These are phyloP conservation scores for Opisthocomus hoazin DNA, from an alignment of 2,113 vertebrate species.

Conservation along the genomic window DNA sequence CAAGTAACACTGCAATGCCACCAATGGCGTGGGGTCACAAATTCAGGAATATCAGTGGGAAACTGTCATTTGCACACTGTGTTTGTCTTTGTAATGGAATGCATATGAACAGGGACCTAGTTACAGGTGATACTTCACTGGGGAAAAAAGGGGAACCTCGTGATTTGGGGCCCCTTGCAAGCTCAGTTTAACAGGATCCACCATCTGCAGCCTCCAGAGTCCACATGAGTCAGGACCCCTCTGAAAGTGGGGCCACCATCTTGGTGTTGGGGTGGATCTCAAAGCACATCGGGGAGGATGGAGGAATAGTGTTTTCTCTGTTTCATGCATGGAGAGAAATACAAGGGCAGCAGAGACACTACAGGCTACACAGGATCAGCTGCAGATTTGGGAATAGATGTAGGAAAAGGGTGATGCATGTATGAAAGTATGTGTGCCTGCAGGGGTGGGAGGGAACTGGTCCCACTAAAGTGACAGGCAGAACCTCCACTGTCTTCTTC, in stretches of 20 bases:
- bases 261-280: neutral
- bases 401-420: neutral
- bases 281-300: neutral
- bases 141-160: neutral
- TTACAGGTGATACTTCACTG: neutral
- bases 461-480: neutral
- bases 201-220: neutral
- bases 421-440: no score
- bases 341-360: neutral
- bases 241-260: neutral
- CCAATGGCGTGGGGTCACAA: neutral
- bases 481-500: neutral
- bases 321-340: neutral
- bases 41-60: neutral
- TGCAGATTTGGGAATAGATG: neutral
- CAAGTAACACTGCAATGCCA: neutral
- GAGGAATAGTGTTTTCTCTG: neutral
- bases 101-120: neutral
- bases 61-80: neutral
- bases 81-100: neutral
- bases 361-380: neutral
- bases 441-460: neutral
- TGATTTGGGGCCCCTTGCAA: neutral
- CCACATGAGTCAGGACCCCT: rapidly evolving
- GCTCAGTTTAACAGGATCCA: neutral